These are phyloP conservation scores for Sepiola atlantica DNA, from an alignment of 2,888 invertebrate genomes.

Conservation along the genomic window DNA sequence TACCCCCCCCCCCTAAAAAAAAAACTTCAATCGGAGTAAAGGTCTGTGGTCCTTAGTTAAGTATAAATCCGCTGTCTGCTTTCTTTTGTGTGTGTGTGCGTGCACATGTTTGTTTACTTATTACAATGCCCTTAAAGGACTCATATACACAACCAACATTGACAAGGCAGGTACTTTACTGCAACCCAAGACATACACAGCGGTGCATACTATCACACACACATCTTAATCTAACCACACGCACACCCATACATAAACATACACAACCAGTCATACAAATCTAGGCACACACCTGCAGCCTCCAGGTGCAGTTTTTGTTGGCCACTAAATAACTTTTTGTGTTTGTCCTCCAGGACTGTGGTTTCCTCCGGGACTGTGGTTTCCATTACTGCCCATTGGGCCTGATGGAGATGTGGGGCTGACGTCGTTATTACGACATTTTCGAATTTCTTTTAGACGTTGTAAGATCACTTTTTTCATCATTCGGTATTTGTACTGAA, in stretches of 20 bases:
- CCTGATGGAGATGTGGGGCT: not conserved
- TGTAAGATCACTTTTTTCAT: slow-evolving; percentile 66
- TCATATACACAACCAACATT: not conserved
- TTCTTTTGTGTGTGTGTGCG: not conserved
- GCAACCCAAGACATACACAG: not conserved
- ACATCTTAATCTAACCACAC: not conserved
- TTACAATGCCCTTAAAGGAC: not conserved
- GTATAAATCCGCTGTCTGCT: not conserved
- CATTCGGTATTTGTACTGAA: slow-evolving; percentile 76
- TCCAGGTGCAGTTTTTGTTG: not conserved
- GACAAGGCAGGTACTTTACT: not conserved
- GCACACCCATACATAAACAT: not conserved
- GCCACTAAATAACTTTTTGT: not conserved
- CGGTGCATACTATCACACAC: not conserved
- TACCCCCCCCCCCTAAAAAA: too few relatives aligned
- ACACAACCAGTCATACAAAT: not conserved
- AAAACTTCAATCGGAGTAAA: too few relatives aligned
- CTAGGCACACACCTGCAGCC: not conserved
- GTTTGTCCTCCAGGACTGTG: not conserved
- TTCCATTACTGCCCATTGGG: not conserved
- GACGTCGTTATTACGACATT: not conserved
- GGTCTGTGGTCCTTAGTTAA: not conserved
- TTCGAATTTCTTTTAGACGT: slow-evolving; percentile 61
- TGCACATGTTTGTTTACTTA: not conserved
- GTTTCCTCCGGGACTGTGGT: not conserved